Evolutionary conservation across 2,797 vertebrate species (phyloP).

Genomic region (Halcyon smyrnensis): DNA sequence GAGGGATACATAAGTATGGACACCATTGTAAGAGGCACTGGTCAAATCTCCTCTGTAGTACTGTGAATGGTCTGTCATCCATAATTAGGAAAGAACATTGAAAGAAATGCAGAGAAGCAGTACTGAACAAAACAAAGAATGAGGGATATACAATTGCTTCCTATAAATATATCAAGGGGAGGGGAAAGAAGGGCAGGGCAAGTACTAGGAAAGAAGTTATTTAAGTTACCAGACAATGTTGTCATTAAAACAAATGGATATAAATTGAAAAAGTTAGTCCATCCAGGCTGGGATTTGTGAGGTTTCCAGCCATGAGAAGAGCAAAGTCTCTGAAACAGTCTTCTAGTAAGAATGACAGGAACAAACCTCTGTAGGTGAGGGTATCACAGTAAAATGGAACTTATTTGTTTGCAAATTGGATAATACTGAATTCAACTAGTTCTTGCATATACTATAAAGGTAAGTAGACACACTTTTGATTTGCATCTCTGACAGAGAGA

Average conservation of each 20-base stretch:
- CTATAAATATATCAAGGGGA: conserved; percentile 64
- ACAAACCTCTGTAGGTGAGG: not conserved
- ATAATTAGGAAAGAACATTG: not conserved
- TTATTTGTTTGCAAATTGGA: not conserved
- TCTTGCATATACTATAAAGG: not conserved
- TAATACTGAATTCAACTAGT: not conserved
- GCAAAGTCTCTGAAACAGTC: not conserved
- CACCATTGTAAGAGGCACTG: not conserved
- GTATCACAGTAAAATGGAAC: not conserved
- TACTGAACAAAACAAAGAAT: conserved; percentile 26
- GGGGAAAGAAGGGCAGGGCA: conserved; percentile 61
- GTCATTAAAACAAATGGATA: conserved; percentile 65
- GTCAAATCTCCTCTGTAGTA: not conserved
- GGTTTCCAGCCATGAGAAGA: not conserved
- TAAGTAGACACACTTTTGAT: conserved; percentile 26
- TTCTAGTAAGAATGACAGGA: not conserved
- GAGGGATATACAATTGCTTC: conserved; percentile 27
- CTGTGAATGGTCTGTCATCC: not conserved
- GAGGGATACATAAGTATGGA: not conserved
- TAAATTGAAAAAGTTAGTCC: conserved; percentile 51
- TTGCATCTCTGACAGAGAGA: not conserved
- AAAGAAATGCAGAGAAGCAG: not conserved
- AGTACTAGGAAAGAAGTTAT: conserved; percentile 61
- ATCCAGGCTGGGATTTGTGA: not conserved
- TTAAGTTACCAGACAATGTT: conserved; percentile 66